Base-by-base conservation (phyloP, 2,888 invertebrate species). In the Tachina fera region DNA sequence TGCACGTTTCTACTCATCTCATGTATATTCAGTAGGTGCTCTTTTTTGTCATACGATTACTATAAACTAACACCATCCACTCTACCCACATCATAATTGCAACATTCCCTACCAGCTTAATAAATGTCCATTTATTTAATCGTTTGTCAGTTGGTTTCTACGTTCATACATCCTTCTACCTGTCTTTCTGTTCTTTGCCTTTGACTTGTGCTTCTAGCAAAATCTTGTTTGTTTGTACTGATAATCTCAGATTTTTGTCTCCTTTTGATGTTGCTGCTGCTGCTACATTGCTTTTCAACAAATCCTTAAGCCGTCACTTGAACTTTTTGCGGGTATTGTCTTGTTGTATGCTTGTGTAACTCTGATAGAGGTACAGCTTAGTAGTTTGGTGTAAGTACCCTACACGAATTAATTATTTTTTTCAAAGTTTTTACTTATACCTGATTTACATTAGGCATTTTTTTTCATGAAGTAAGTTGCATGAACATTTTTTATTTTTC, bases 181-280 rank as follows among this genome's bases (percentile, higher is more conserved):
- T 70, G 61, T 68, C 31, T 61, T 45, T 45, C n/a, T 61, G 16
- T 74, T 67, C 16, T 65, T 72, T 71, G 58, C 45, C 71, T 67
- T 63, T 80, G 79, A 71, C 75, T 85, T 65, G 61, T 77, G 67
- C 68, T 84, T 65, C 16, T 45, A 77, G 65, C 60, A 67, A 51
- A 70, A 68, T 80, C 75, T 75, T 86, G 84, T 86, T 84, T 87
- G 81, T 83, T 80, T 88, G 85, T 87, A 82, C 87, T 89, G 90
- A 89, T 90, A 90, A 90, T 91, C 90, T 90, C 88, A 89, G 90
- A 90, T 89, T 90, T 90, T 90, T 88, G 89, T 90, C 88, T 90
- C 88, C 89, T 65, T 83, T 87, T 63, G 71, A 58, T 78, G n/a
- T n/a, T n/a, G 74, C 70, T 82, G 61, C 65, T 65, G 39, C 63